Evolutionary conservation across 2,888 invertebrate genomes (phyloP).

Genomic region (Gymnoscelis rufifasciata): DNA sequence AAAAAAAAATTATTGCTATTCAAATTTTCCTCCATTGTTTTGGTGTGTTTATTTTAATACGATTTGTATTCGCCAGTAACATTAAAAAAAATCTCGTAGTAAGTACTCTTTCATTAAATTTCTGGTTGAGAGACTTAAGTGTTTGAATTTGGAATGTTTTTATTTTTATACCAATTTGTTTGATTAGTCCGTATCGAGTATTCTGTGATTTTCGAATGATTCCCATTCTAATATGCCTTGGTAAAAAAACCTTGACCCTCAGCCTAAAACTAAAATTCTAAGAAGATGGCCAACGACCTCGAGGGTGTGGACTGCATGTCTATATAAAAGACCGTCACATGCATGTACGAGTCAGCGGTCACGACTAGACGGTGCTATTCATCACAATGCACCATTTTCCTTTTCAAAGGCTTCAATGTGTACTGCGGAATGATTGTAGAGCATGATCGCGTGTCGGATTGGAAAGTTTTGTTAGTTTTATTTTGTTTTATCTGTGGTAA

Average conservation of each 20-base stretch:
- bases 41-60: no score
- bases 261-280: constrained; percentile 45
- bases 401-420: constrained; percentile 14
- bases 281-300: constrained; percentile 62
- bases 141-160: no score
- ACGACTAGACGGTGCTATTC: constrained; percentile 16
- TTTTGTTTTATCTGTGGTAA: constrained; percentile 1
- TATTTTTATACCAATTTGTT: no score
- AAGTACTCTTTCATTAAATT: no score
- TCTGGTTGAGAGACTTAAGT: no score
- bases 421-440: constrained; percentile 9
- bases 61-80: no score
- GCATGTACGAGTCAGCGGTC: constrained; percentile 14
- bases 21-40: no score
- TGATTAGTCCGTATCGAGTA: no score
- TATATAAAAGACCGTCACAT: constrained; percentile 70
- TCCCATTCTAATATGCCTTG: no score
- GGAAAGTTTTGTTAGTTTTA: background rate
- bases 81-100: no score
- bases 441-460: constrained; percentile 3
- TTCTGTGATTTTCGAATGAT: no score
- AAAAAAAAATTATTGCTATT: no score
- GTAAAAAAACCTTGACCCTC: constrained; percentile 67
- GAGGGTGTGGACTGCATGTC: constrained; percentile 56
- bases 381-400: constrained; percentile 13